Evolutionary conservation across 2,888 invertebrate genomes (phyloP), one percentile per base, ranked within the genome.

Genomic region (Scaptomyza polygonia): DNA sequence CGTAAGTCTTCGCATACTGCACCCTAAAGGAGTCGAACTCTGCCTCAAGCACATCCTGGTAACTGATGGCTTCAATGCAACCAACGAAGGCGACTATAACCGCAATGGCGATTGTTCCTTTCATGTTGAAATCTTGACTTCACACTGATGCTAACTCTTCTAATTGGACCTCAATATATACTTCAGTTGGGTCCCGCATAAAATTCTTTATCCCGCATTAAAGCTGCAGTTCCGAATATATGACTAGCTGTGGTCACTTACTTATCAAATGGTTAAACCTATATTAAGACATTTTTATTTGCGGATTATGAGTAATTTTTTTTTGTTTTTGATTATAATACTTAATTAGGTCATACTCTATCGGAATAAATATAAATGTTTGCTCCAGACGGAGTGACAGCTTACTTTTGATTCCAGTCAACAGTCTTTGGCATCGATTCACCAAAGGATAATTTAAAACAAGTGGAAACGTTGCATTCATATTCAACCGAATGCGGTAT

Each of bases 1-100:
- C 92, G 89, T 97, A 97, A 0, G 81, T 71, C 90, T 96, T 95
- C 18, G 91, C 90, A 90, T 95, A 95, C 85, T 94, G 92, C 47
- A 93, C 90, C 93, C 93, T 77, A 6, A 70, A 80, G 9, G 45
- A 5, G 0, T 36, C 11, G 8, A 70, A 71, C 30, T 71, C 67
- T 7, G 25, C 16, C 0, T 49, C 45, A 7, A 49, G 18, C n/a
- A 47, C 58, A 32, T 56, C 44, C 7, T 39, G 18, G 27, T 63
- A 52, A 25, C 8, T 34, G 14, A 61, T 21, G 3, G 61, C 53
- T 14, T 30, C 34, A 2, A 12, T 34, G 14, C 43, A 32, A 25
- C 53, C 67, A 16, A 67, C 16, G 0, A 49, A 8, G 3, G 40
- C 18, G 1, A 14, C 43, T 4, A 40, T n/a, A 16, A 62, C 18